Percentiles rank a stretch among this genome's conserved stretches.
Conservation (phyloP, 2,113 vertebrate species). For the Dipodomys stephensi region DNA sequence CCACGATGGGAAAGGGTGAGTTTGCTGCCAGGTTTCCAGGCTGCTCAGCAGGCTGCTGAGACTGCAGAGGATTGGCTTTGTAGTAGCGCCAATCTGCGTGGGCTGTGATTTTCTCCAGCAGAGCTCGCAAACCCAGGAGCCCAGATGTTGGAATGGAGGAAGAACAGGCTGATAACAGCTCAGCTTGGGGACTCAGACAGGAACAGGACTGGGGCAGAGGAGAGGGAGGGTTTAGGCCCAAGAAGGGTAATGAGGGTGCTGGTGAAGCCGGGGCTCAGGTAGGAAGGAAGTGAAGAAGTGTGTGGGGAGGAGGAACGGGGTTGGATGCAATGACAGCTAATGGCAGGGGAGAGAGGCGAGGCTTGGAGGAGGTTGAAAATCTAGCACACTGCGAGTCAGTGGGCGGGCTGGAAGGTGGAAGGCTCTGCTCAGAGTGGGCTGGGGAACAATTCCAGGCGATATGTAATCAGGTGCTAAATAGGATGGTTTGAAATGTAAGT, state of each 20-base stretch:
- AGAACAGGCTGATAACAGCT: not conserved
- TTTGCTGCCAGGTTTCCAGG: constrained; percentile 51
- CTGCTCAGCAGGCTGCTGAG: not conserved
- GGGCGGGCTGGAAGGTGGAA: constrained; percentile 44
- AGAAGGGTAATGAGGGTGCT: not conserved
- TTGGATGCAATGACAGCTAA: constrained; percentile 33
- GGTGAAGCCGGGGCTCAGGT: not conserved
- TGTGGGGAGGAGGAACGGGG: not conserved
- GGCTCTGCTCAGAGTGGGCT: constrained; percentile 52
- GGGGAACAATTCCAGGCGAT: constrained; percentile 60
- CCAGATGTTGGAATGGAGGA: not conserved
- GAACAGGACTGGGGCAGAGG: not conserved
- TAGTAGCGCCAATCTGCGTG: constrained; percentile 28
- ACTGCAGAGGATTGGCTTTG: constrained; percentile 26
- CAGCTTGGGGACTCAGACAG: not conserved
- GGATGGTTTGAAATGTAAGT: constrained; percentile 40
- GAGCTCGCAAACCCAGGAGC: constrained; percentile 27
- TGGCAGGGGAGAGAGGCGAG: constrained; percentile 15
- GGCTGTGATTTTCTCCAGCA: constrained; percentile 60
- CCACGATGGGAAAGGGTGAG: not conserved
- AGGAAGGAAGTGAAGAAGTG: constrained; percentile 27
- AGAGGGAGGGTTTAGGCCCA: not conserved
- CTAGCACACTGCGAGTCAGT: constrained; percentile 47
- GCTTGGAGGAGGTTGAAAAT: constrained; percentile 55
- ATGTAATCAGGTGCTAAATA: constrained; percentile 64